A percentile compares a stretch with the other conserved stretches of the same genome.
Evolutionary conservation across 2,797 vertebrate species (phyloP).

Genomic region (Tarsius wallacei): DNA sequence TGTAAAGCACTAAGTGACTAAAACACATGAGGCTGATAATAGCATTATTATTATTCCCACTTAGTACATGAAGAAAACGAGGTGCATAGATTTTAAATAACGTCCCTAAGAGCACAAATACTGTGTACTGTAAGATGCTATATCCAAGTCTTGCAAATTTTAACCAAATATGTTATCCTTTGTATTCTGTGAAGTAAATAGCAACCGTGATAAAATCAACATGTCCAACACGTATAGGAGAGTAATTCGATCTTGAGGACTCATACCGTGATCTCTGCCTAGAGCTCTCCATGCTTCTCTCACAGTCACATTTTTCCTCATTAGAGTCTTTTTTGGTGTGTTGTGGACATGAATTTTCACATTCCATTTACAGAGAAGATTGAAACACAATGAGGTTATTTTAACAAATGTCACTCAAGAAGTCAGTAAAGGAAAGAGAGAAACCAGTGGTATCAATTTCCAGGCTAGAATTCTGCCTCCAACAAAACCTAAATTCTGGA

Average conservation of each 20-base stretch:
- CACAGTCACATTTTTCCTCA: background rate
- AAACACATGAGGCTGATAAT: background rate
- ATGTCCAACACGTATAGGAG: too few relatives aligned
- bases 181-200: background rate
- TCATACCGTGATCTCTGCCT: background rate
- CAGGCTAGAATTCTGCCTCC: background rate
- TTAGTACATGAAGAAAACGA: background rate
- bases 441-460: background rate
- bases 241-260: background rate
- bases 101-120: background rate
- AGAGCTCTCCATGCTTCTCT: background rate
- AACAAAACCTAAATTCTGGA: slow-evolving; percentile 12
- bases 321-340: background rate
- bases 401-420: background rate
- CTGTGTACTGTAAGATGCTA: background rate
- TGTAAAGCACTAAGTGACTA: background rate
- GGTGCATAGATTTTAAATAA: background rate
- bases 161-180: background rate
- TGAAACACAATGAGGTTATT: background rate
- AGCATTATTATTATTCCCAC: background rate
- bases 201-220: background rate
- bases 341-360: background rate
- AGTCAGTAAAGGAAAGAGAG: background rate
- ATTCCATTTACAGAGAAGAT: background rate
- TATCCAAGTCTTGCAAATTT: background rate